A percentile compares a stretch with the other conserved stretches of the same genome.
These are phyloP conservation scores for Tringa solitaria DNA, from an alignment of 2,113 vertebrate species.

Conservation along the genomic window DNA sequence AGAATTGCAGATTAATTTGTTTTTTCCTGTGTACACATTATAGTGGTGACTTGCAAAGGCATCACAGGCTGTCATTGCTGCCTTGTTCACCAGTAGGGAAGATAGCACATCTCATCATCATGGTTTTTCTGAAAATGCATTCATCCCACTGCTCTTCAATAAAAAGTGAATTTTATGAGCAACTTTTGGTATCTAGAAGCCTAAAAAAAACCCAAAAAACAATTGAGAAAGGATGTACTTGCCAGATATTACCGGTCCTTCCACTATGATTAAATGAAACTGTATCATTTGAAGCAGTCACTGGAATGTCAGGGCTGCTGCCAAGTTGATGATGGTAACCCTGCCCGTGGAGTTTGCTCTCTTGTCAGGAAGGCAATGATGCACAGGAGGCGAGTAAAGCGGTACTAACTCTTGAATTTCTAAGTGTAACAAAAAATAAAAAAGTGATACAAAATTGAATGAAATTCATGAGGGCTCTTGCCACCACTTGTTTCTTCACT, in stretches of 20 bases:
- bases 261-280: neutral
- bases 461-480: neutral
- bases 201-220: no score
- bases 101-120: neutral
- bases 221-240: neutral
- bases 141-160: neutral
- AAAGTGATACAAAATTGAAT: neutral
- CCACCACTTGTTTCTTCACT: conserved; percentile 76
- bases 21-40: neutral
- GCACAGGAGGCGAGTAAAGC: neutral
- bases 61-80: neutral
- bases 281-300: neutral
- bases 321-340: neutral
- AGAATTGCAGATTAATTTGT: neutral
- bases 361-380: neutral
- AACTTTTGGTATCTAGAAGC: neutral
- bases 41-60: neutral
- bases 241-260: neutral
- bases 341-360: neutral
- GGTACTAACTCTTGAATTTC: neutral
- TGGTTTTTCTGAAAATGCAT: neutral
- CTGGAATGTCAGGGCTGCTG: neutral
- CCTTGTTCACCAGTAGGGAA: neutral
- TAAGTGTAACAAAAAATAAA: neutral
- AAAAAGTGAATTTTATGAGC: neutral